Evolutionary conservation across 2,888 invertebrate species (phyloP).

Genomic region (Pteria penguin): DNA sequence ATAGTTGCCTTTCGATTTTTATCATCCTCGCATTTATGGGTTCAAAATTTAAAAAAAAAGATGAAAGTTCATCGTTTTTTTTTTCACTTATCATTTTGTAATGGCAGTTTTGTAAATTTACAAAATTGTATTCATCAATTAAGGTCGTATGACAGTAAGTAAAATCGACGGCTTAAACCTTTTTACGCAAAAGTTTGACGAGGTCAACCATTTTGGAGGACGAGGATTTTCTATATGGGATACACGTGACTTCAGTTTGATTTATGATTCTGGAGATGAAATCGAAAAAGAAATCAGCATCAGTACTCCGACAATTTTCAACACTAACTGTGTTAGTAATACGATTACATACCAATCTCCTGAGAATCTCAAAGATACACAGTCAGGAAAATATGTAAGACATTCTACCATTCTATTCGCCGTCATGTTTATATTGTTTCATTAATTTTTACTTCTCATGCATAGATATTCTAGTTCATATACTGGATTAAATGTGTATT

Average conservation of each 20-base stretch:
- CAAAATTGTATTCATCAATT: too few relatives aligned
- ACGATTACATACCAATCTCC: conserved; percentile 51
- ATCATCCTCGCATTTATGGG: too few relatives aligned
- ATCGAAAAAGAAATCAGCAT: conserved; percentile 52
- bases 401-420: neutral
- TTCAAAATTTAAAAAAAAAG: too few relatives aligned
- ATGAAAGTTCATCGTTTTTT: too few relatives aligned
- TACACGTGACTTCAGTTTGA: conserved; percentile 39
- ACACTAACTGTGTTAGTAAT: conserved; percentile 49
- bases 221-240: conserved; percentile 65
- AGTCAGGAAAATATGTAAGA: conserved; percentile 54
- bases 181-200: conserved; percentile 38
- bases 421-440: too few relatives aligned
- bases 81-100: too few relatives aligned
- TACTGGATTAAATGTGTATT: neutral
- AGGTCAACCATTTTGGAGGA: conserved; percentile 55
- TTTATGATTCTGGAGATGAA: conserved; percentile 56
- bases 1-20: too few relatives aligned
- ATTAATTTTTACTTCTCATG: too few relatives aligned
- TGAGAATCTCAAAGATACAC: conserved; percentile 51
- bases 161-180: conserved; percentile 45
- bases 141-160: conserved; percentile 56
- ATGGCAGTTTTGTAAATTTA: too few relatives aligned
- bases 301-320: conserved; percentile 52
- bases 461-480: neutral